Base-by-base conservation (phyloP, 2,113 vertebrate genomes). In the Hippocampus mohnikei region DNA sequence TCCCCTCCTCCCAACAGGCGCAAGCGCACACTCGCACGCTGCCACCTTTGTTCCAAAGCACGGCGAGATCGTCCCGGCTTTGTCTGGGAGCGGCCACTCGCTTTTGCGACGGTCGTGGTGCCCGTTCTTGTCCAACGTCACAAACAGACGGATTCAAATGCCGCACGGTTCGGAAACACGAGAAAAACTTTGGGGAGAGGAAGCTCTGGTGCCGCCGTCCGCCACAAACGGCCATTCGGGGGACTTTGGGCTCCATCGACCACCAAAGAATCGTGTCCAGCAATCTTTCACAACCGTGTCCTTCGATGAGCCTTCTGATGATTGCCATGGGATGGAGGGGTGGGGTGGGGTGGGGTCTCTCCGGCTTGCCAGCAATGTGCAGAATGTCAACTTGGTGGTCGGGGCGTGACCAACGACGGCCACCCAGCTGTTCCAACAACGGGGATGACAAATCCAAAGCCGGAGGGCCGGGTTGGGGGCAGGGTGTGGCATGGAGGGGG, bases 361-460 rank as follows among this genome's bases (percentile, higher is more conserved):
- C 50, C 48, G 41, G 27, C 58, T 33, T 46, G 66, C 20, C 53
- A 84, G 68, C 66, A 66, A 85, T 82, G 76, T 63, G 62, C 37
- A 80, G 81, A 86, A 84, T 84, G 60, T 71, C 33, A 81, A 77
- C 81, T 33, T 52, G 77, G 5, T 18, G 73, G 76, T 73, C 79
- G 7, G 76, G 87, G 87, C 75, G 85, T 74, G 86, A 81, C 74
- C 80, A 78, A 81, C 83, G 84, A 84, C 71, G 83, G 61, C 41
- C 37, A 66, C 64, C 80, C 88, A 88, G 89, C 87, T 89, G 89
- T 87, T 84, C 81, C 69, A 74, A 77, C 74, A 88, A 71, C 21
- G 73, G 80, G 83, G 79, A n/a, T n/a, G n/a, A 84, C 85, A 79
- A 88, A 84, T 87, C 88, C 79, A 84, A 84, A 85, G 81, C 66